Evolutionary conservation across 64 coral and sea anemone species (phyloP).

Genomic region (Stylophora pistillata): DNA sequence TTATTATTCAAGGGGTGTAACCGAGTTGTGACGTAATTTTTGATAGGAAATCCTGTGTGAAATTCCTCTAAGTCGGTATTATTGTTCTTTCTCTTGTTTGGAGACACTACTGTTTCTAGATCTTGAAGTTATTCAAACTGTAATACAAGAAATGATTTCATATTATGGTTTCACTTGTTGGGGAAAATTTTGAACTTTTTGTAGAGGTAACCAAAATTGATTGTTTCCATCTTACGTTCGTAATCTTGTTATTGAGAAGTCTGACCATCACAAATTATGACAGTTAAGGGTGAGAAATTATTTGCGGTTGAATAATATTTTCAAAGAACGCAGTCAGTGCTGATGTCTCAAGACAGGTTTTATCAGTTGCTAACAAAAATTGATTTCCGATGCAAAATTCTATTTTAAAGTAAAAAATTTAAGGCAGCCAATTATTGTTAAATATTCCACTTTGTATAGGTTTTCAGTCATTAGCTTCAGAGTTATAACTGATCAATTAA

Average conservation of each 20-base stretch:
- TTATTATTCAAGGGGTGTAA: no score
- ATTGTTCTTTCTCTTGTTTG: no score
- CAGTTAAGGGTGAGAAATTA: not conserved
- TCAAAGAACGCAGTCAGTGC: not conserved
- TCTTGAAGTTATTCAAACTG: no score
- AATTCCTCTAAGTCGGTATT: not conserved
- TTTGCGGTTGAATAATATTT: slow-evolving; percentile 13
- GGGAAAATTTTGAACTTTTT: no score
- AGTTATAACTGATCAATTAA: not conserved
- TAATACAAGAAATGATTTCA: no score
- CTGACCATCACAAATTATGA: not conserved
- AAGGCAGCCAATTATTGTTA: not conserved
- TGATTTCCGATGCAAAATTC: not conserved
- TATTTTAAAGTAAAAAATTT: not conserved
- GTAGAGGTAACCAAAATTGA: no score
- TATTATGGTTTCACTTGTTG: no score
- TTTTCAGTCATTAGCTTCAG: not conserved
- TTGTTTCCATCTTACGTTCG: not conserved
- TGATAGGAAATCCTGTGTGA: no score
- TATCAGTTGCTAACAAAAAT: not conserved
- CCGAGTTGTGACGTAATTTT: no score
- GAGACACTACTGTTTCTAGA: no score
- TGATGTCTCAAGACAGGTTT: not conserved
- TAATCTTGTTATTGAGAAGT: not conserved
- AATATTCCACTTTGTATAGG: not conserved